Conservation (phyloP, 1,140 invertebrate genomes). For the Drosophila lowei region DNA sequence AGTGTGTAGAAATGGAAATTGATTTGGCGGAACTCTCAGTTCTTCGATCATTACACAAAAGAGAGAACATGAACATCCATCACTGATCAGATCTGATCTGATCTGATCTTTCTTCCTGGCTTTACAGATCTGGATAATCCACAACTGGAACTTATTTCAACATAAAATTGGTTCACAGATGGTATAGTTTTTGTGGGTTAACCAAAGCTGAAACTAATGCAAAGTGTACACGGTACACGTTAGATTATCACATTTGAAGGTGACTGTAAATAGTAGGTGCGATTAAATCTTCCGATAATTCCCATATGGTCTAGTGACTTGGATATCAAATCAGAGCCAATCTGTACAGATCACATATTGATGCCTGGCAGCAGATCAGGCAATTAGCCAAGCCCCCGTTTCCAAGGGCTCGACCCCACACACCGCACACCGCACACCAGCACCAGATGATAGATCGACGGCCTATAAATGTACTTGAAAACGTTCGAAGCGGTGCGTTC, state of each 20-base stretch:
- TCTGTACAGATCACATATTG: neutral
- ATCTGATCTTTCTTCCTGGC: too few relatives aligned
- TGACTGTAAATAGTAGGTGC: too few relatives aligned
- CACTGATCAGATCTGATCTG: too few relatives aligned
- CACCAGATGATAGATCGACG: conserved; percentile 25
- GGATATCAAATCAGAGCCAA: neutral
- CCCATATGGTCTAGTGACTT: neutral
- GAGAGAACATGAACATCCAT: neutral
- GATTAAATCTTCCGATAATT: neutral
- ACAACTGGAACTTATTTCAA: neutral
- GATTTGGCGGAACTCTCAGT: conserved; percentile 33
- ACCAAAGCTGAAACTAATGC: neutral
- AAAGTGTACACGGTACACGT: too few relatives aligned
- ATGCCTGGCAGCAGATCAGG: neutral
- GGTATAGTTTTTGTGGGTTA: neutral
- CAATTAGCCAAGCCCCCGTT: conserved; percentile 17
- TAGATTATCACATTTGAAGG: too few relatives aligned
- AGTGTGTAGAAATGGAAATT: conserved; percentile 48
- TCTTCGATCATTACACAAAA: conserved; percentile 22
- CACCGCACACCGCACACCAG: neutral
- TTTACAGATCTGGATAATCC: too few relatives aligned
- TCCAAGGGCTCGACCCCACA: conserved; percentile 48
- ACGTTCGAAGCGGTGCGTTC: conserved; percentile 28
- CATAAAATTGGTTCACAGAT: neutral
- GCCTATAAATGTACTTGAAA: conserved; percentile 25